phyloP scores from a whole-genome alignment of 2,888 invertebrate species.

The Brenthis daphne region DNA sequence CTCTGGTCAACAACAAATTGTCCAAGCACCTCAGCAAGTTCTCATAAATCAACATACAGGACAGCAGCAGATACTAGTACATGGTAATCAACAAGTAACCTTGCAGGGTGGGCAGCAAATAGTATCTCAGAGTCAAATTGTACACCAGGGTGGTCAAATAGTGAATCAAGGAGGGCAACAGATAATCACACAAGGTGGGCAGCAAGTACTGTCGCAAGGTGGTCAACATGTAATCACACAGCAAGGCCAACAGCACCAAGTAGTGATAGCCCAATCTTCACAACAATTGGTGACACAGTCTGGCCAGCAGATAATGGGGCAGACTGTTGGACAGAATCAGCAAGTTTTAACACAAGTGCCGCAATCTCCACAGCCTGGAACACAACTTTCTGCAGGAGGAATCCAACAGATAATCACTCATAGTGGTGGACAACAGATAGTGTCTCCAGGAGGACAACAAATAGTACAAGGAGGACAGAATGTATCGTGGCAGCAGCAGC shows the following conservation, averaged over 20 bases:
- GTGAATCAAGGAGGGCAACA: constrained; percentile 75
- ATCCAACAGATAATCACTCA: constrained; percentile 79
- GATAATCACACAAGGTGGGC: constrained; percentile 69
- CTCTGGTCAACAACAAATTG: constrained; percentile 77
- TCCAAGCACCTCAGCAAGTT: constrained; percentile 79
- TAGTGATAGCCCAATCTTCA: constrained; percentile 73
- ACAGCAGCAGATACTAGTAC: constrained; percentile 76
- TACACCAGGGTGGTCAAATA: constrained; percentile 74
- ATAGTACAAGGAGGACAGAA: constrained; percentile 74
- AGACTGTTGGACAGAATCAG: constrained; percentile 66
- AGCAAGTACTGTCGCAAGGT: constrained; percentile 75
- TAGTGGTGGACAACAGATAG: constrained; percentile 74
- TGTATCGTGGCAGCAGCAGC: constrained; percentile 78
- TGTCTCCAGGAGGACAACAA: constrained; percentile 73
- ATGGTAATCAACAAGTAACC: constrained; percentile 77
- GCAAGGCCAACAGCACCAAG: constrained; percentile 76
- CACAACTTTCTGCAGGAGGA: constrained; percentile 65
- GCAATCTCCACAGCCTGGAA: constrained; percentile 68
- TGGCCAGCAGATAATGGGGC: constrained; percentile 75
- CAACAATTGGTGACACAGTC: constrained; percentile 77
- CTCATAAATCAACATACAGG: constrained; percentile 75
- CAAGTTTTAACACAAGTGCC: constrained; percentile 73
- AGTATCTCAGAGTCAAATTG: constrained; percentile 74
- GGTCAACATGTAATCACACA: constrained; percentile 77
- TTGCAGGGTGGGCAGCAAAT: constrained; percentile 74